phyloP scores from a whole-genome alignment of 2,888 invertebrate genomes.

The Nephrotoma appendiculata region DNA sequence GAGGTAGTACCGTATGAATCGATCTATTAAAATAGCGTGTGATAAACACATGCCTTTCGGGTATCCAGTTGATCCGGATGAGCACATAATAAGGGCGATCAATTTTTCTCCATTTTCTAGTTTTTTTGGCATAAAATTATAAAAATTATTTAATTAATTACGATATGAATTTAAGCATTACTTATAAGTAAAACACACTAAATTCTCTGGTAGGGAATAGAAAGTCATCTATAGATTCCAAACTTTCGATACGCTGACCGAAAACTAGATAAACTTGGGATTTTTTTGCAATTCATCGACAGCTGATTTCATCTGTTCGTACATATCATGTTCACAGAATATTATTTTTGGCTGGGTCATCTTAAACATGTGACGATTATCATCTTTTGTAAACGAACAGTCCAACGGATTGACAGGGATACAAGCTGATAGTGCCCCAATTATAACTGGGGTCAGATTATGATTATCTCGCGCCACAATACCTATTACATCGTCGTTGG shows the following conservation, averaged over 20 bases:
- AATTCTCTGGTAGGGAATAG: neutral
- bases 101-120: too few species aligned
- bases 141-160: too few species aligned
- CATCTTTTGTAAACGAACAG: constrained; percentile 17
- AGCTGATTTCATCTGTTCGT: neutral
- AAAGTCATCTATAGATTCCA: constrained; percentile 3
- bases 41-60: neutral
- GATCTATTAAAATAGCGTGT: neutral
- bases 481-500: constrained; percentile 18
- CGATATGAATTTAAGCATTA: neutral
- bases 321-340: constrained; percentile 6
- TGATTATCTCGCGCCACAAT: constrained; percentile 20
- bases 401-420: constrained; percentile 23
- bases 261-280: constrained; percentile 7
- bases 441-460: constrained; percentile 18
- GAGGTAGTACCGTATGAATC: neutral
- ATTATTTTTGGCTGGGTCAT: constrained; percentile 6
- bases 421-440: constrained; percentile 21
- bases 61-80: neutral
- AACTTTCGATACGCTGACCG: neutral
- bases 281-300: constrained; percentile 5
- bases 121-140: too few species aligned
- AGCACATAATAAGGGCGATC: too few species aligned
- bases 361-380: neutral
- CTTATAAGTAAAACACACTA: neutral